phyloP scores from a whole-genome alignment of 1,140 invertebrate species.

The Drosophila orosa region DNA sequence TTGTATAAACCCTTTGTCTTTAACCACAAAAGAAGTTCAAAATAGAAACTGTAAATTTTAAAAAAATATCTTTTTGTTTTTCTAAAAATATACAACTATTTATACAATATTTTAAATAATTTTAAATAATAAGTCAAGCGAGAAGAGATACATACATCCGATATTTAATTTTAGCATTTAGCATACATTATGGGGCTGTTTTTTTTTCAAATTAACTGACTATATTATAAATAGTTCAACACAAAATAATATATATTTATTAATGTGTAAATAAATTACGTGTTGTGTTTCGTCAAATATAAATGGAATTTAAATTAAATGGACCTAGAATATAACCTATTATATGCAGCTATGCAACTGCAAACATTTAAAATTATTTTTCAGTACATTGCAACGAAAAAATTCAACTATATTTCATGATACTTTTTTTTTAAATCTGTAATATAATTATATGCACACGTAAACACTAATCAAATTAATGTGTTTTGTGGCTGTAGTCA shows the following conservation, averaged over 20 bases:
- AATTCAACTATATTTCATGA: background rate
- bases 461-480: constrained; percentile 7
- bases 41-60: background rate
- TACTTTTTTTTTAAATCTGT: background rate
- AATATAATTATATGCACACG: background rate
- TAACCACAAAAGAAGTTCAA: background rate
- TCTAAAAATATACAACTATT: background rate
- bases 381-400: background rate
- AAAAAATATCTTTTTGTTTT: too few species aligned
- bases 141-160: too few species aligned
- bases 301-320: background rate
- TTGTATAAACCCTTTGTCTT: background rate
- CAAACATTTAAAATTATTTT: background rate
- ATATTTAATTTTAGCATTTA: constrained; percentile 2
- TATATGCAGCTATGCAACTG: background rate
- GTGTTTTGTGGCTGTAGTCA: background rate
- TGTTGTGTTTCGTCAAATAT: background rate
- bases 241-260: background rate
- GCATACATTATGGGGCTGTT: constrained; percentile 50
- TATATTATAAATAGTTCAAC: background rate
- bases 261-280: background rate
- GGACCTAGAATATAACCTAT: background rate
- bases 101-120: background rate
- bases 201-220: too few species aligned
- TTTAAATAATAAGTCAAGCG: background rate